These are phyloP conservation scores for Philonicus albiceps DNA, from an alignment of 2,888 invertebrate species.

Conservation along the genomic window DNA sequence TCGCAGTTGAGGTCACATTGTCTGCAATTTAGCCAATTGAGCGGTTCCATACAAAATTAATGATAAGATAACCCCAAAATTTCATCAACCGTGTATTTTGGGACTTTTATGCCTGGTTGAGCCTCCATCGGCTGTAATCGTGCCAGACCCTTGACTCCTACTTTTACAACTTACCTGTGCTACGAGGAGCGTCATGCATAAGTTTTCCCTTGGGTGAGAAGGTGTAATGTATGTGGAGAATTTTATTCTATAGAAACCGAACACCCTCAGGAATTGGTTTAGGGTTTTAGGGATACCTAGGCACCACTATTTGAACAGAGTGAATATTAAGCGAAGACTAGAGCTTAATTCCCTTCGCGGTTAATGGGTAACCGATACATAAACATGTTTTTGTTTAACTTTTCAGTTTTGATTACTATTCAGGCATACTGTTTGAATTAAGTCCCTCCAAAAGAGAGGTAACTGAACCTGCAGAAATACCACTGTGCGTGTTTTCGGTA, in stretches of 20 bases:
- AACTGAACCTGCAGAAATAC: neutral
- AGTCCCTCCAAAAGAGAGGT: neutral
- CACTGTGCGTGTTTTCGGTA: neutral
- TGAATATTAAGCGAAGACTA: neutral
- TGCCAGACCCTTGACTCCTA: constrained; percentile 5
- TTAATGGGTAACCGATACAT: constrained; percentile 32
- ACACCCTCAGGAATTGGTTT: neutral
- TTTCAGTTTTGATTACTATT: constrained; percentile 26
- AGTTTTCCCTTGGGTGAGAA: neutral
- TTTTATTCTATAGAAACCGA: constrained; percentile 19
- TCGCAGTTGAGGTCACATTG: constrained; percentile 32
- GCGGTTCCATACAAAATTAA: constrained; percentile 37
- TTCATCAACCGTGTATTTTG: constrained; percentile 40
- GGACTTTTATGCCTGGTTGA: constrained; percentile 36
- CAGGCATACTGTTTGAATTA: constrained; percentile 1
- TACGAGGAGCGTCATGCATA: neutral
- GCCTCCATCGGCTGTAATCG: constrained; percentile 23
- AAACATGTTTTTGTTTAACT: constrained; percentile 26
- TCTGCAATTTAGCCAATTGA: constrained; percentile 39
- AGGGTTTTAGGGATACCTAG: neutral
- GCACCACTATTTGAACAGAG: constrained; percentile 21
- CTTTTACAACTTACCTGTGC: constrained; percentile 31
- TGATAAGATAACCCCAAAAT: constrained; percentile 40
- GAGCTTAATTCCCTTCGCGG: constrained; percentile 1
- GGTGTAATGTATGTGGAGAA: neutral